Evolutionary conservation across 2,797 vertebrate genomes (phyloP).

Genomic region (Anisognathus igniventris): DNA sequence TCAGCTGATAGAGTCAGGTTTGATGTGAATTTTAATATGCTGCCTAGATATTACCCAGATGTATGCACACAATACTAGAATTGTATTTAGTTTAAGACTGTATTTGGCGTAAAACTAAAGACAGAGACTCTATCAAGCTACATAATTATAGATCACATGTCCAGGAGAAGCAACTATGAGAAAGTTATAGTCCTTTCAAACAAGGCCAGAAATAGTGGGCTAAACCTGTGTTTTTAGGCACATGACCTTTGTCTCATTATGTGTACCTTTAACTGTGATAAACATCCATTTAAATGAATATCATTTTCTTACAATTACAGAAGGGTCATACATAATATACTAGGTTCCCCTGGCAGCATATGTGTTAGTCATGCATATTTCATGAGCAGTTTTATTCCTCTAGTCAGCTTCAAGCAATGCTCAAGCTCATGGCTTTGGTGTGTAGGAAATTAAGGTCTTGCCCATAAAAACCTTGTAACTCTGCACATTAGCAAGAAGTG

Average conservation of each 20-base stretch:
- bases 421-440: constrained; percentile 61
- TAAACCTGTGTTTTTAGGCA: constrained; percentile 64
- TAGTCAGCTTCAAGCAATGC: constrained; percentile 67
- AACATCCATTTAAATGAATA: constrained; percentile 78
- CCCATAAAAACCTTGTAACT: constrained; percentile 56
- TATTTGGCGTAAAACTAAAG: constrained; percentile 44
- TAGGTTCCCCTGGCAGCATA: constrained; percentile 69
- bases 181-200: constrained; percentile 49
- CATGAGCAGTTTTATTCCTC: constrained; percentile 74
- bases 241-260: constrained; percentile 73
- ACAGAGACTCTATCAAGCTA: constrained; percentile 23
- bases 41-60: constrained; percentile 41
- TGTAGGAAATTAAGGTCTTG: constrained; percentile 70
- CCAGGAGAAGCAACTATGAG: constrained; percentile 22
- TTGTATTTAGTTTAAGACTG: constrained; percentile 48
- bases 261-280: constrained; percentile 74
- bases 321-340: constrained; percentile 78
- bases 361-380: constrained; percentile 77
- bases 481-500: constrained; percentile 56
- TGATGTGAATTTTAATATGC: neutral
- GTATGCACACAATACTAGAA: constrained; percentile 34
- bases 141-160: constrained; percentile 33
- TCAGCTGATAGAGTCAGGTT: neutral
- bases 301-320: constrained; percentile 77
- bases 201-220: constrained; percentile 28